A percentile compares a stretch with the other conserved stretches of the same genome.
Conservation (phyloP, 2,113 vertebrate genomes). For the Sakesphorus luctuosus region DNA sequence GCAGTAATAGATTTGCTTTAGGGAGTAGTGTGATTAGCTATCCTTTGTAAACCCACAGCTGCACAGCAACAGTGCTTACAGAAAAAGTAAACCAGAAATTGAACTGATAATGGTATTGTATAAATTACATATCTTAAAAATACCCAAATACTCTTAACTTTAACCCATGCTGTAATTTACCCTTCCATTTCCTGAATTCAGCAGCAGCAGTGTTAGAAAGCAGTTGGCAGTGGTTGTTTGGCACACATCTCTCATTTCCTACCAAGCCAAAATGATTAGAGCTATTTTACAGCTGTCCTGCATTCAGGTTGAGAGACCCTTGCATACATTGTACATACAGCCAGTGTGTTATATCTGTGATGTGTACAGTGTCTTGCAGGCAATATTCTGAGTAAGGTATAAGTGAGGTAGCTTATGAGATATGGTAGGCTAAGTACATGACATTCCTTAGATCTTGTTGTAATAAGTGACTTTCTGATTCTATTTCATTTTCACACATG, state of each 20-base stretch:
- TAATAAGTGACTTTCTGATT: neutral
- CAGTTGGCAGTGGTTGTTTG: fast-evolving
- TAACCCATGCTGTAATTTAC: neutral
- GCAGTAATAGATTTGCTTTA: neutral
- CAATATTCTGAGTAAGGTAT: neutral
- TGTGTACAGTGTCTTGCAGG: neutral
- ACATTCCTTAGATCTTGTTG: neutral
- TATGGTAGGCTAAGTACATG: fast-evolving
- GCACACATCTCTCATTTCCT: neutral
- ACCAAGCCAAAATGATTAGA: neutral
- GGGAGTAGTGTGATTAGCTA: neutral
- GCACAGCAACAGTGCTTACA: neutral
- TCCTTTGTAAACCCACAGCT: neutral
- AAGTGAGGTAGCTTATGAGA: neutral
- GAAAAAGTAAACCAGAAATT: neutral
- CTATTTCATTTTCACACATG: neutral
- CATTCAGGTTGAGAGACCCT: neutral
- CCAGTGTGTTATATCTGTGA: neutral
- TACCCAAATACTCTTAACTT: neutral
- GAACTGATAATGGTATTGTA: neutral
- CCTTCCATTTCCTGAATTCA: neutral
- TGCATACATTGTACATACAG: neutral
- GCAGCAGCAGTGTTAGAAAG: neutral
- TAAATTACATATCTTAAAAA: neutral
- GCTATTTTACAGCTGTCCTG: neutral